phyloP scores from a whole-genome alignment of 2,888 invertebrate species.

The Plebejus argus region DNA sequence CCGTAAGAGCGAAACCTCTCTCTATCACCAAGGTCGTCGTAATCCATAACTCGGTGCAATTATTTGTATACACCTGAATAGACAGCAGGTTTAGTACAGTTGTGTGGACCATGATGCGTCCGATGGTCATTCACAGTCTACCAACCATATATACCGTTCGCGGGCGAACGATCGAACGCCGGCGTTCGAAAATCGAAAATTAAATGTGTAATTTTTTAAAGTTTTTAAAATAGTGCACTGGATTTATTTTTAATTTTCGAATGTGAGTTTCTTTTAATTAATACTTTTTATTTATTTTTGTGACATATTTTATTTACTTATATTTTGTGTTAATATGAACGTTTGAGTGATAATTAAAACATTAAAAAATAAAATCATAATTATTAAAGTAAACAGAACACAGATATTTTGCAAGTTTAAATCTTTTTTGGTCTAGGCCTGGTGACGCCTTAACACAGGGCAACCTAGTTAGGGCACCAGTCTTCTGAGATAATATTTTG shows the following conservation, averaged over 20 bases:
- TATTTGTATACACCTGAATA: neutral
- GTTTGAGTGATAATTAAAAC: too few species aligned
- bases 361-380: too few species aligned
- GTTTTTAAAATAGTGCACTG: slow-evolving; percentile 32
- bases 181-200: slow-evolving; percentile 47
- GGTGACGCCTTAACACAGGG: too few species aligned
- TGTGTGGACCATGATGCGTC: slow-evolving; percentile 40
- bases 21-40: slow-evolving; percentile 14
- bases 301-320: slow-evolving; percentile 25
- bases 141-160: slow-evolving; percentile 60
- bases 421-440: too few species aligned
- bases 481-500: too few species aligned
- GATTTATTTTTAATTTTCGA: slow-evolving; percentile 33
- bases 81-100: neutral
- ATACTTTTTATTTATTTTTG: slow-evolving; percentile 27
- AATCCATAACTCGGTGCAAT: neutral
- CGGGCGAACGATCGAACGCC: slow-evolving; percentile 55
- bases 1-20: neutral
- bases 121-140: slow-evolving; percentile 66
- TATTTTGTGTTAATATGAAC: too few species aligned
- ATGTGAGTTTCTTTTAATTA: too few species aligned
- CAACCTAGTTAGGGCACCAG: too few species aligned
- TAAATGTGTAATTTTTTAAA: slow-evolving; percentile 36
- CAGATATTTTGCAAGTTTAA: too few species aligned
- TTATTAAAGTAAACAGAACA: too few species aligned